Conservation (phyloP, 2,113 vertebrate species). For the Heptranchias perlo region DNA sequence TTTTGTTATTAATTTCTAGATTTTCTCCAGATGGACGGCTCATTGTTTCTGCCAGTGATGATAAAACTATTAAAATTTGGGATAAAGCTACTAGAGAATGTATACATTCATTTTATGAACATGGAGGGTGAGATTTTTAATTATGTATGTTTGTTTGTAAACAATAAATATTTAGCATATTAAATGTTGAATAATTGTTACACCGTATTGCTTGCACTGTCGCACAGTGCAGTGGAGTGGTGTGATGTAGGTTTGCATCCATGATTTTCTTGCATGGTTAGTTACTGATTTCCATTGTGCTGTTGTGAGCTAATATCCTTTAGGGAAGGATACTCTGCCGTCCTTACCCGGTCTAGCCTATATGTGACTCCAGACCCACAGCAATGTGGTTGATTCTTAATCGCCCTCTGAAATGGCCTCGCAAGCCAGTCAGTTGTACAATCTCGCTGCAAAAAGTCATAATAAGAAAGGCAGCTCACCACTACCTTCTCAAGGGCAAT, state of each 20-base stretch:
- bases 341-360: too few species aligned
- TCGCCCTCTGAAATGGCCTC: too few species aligned
- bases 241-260: neutral
- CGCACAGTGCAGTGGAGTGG: neutral
- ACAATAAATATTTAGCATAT: neutral
- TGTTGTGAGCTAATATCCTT: neutral
- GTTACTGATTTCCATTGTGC: neutral
- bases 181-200: neutral
- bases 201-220: neutral
- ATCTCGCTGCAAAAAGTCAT: too few species aligned
- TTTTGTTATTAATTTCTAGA: constrained; percentile 51
- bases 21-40: constrained; percentile 90
- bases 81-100: constrained; percentile 90
- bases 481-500: too few species aligned
- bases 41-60: constrained; percentile 87
- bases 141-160: neutral
- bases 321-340: too few species aligned
- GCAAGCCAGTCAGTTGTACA: too few species aligned
- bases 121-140: constrained; percentile 69
- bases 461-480: too few species aligned
- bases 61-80: constrained; percentile 92
- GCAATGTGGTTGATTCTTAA: too few species aligned
- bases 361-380: too few species aligned
- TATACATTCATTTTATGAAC: constrained; percentile 87
- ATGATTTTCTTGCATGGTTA: neutral